Evolutionary conservation across 2,888 invertebrate genomes (phyloP).

Genomic region (Hydriomena furcata): DNA sequence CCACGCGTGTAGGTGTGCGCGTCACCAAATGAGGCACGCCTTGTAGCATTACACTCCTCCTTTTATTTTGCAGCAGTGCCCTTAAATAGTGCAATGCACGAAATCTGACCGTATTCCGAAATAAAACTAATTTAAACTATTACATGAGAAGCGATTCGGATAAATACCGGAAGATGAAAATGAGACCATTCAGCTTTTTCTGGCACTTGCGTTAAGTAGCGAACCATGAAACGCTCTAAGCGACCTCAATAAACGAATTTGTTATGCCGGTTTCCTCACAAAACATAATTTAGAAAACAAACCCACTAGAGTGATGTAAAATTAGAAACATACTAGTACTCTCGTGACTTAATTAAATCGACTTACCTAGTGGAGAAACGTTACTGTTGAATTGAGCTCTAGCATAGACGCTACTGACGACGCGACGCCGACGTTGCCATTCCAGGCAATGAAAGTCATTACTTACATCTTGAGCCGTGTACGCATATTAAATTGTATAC

Average conservation of each 20-base stretch:
- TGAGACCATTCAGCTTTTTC: conserved; percentile 46
- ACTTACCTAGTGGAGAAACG: conserved; percentile 55
- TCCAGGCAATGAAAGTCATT: conserved; percentile 77
- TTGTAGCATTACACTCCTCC: conserved; percentile 43
- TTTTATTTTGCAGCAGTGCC: conserved; percentile 26
- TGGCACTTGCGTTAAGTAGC: conserved; percentile 44
- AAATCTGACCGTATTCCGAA: conserved; percentile 1
- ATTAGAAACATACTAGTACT: conserved; percentile 23
- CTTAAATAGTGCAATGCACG: conserved; percentile 29
- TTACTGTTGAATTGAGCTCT: conserved; percentile 52
- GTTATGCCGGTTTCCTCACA: conserved; percentile 33
- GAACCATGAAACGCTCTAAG: conserved; percentile 54
- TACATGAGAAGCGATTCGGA: conserved; percentile 26
- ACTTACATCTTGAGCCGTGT: conserved; percentile 52
- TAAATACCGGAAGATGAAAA: conserved; percentile 38
- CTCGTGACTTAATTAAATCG: conserved; percentile 27
- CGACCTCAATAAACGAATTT: conserved; percentile 55
- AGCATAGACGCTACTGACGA: conserved; percentile 48
- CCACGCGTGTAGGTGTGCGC: conserved; percentile 69
- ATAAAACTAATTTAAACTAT: conserved; percentile 3
- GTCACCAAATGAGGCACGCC: conserved; percentile 63
- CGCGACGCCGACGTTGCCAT: conserved; percentile 62
- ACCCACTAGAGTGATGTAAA: conserved; percentile 18
- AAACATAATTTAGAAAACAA: conserved; percentile 25
- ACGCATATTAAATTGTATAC: conserved; percentile 42